phyloP scores from a whole-genome alignment of 2,888 invertebrate genomes.

The Chymomyza caudatula region DNA sequence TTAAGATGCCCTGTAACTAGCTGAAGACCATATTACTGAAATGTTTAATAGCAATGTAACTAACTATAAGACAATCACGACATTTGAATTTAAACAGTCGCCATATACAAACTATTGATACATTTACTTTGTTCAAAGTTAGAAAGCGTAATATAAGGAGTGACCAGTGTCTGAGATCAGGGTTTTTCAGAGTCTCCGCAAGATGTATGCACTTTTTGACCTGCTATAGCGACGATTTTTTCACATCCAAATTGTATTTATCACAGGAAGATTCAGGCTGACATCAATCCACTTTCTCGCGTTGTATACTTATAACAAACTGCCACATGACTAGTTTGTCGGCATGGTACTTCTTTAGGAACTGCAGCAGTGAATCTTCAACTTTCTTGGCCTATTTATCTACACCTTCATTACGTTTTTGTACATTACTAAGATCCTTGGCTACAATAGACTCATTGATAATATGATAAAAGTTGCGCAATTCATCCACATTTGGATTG shows the following conservation, averaged over 20 bases:
- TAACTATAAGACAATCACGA: no score
- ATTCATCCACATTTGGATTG: constrained; percentile 83
- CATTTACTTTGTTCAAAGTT: no score
- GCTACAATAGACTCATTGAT: constrained; percentile 87
- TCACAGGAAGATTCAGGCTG: constrained; percentile 92
- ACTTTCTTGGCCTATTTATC: constrained; percentile 89
- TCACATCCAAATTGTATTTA: constrained; percentile 94
- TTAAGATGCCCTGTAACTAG: neutral
- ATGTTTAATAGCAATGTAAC: neutral
- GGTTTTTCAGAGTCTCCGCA: constrained; percentile 83
- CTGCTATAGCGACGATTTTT: constrained; percentile 88
- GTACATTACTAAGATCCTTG: constrained; percentile 90
- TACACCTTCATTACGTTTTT: constrained; percentile 89
- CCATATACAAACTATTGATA: no score
- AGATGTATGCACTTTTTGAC: constrained; percentile 86
- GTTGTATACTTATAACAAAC: constrained; percentile 87
- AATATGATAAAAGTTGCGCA: constrained; percentile 86
- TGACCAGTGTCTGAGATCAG: no score
- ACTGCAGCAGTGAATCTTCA: constrained; percentile 86
- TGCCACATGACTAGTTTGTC: constrained; percentile 90
- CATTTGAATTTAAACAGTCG: no score
- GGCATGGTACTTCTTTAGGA: constrained; percentile 91
- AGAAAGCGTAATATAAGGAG: no score
- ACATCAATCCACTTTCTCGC: constrained; percentile 95
- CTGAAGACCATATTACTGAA: no score